Conservation (phyloP, 1,140 invertebrate species). For the Ctenoplectra terminalis region DNA sequence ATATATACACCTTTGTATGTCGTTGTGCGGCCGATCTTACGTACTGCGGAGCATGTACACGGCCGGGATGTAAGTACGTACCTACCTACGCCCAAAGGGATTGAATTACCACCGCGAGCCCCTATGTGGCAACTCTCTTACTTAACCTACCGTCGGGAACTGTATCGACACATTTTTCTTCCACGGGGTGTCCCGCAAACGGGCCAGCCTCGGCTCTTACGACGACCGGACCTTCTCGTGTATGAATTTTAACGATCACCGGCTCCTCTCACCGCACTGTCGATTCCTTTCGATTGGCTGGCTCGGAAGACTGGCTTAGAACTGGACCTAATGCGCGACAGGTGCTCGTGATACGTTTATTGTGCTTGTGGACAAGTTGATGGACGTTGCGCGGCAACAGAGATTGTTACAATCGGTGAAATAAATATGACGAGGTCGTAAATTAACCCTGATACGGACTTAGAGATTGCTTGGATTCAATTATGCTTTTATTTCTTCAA, state of each 20-base stretch:
- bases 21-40: conserved; percentile 60
- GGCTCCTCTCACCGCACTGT: background rate
- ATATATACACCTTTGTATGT: background rate
- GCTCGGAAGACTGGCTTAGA: background rate
- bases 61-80: conserved; percentile 62
- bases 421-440: too few relatives aligned
- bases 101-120: conserved; percentile 72
- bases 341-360: background rate
- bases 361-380: too few relatives aligned
- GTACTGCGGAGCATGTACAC: conserved; percentile 56
- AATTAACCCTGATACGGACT: too few relatives aligned
- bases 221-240: background rate
- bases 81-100: conserved; percentile 66
- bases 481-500: too few relatives aligned
- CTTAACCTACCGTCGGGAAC: conserved; percentile 71
- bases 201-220: conserved; percentile 25
- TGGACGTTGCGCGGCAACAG: too few relatives aligned
- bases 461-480: too few relatives aligned
- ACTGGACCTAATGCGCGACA: background rate
- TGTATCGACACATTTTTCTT: conserved; percentile 69
- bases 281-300: background rate
- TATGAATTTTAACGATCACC: conserved; percentile 24
- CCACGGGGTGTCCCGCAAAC: conserved; percentile 64
- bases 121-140: conserved; percentile 73
- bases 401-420: too few relatives aligned